phyloP scores from a whole-genome alignment of 2,113 vertebrate species.

The Alces alces region DNA sequence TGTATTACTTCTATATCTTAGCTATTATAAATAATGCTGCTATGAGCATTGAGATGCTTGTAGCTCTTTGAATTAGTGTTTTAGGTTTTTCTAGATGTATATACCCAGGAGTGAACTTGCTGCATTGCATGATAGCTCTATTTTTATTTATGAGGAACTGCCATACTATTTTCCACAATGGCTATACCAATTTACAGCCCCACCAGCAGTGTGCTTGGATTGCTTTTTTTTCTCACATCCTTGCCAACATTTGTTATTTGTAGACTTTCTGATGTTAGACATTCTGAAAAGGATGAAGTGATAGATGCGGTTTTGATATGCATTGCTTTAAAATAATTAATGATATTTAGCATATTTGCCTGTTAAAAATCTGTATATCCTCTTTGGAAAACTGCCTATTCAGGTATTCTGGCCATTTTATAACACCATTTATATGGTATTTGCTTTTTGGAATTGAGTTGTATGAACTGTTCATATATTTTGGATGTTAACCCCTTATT shows the following conservation, averaged over 20 bases:
- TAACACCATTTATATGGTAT: neutral
- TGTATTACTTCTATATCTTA: neutral
- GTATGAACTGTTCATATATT: neutral
- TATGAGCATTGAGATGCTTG: neutral
- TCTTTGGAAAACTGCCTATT: neutral
- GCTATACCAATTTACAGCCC: neutral
- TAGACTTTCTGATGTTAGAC: neutral
- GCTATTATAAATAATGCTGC: neutral
- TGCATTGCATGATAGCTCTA: neutral
- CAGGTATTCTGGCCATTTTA: neutral
- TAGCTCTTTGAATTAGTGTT: neutral
- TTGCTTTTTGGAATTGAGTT: neutral
- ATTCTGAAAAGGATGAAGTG: neutral
- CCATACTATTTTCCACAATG: neutral
- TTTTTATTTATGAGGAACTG: neutral
- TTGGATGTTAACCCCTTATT: neutral
- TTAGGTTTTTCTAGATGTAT: neutral
- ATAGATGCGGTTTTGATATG: neutral
- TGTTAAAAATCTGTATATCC: neutral
- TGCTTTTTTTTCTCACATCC: neutral
- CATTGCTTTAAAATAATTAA: neutral
- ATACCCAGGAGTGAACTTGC: neutral
- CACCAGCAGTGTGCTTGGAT: neutral
- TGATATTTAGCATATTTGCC: neutral
- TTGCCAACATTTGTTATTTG: neutral